These are phyloP conservation scores for Chaetogeoica ovagalla DNA, from an alignment of 2,888 invertebrate genomes.

Conservation along the genomic window DNA sequence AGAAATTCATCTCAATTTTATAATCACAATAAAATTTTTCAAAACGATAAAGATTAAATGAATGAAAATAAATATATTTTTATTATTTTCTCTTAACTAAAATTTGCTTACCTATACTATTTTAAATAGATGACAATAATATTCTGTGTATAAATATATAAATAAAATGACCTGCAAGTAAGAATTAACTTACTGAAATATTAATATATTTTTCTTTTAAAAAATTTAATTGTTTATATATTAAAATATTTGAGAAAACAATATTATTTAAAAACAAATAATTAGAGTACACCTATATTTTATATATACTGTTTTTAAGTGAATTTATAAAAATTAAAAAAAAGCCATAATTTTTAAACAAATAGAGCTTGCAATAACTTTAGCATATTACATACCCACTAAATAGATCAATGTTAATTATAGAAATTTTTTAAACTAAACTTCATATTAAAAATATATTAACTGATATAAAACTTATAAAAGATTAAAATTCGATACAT, in stretches of 20 bases:
- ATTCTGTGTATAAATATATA: neutral
- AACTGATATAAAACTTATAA: too few species aligned
- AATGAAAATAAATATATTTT: constrained; percentile 23
- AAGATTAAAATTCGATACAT: neutral
- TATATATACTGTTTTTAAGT: too few species aligned
- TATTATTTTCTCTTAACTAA: constrained; percentile 11
- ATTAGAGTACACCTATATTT: too few species aligned
- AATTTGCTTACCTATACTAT: neutral
- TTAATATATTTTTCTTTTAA: neutral
- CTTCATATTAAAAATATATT: too few species aligned
- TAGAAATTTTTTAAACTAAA: too few species aligned
- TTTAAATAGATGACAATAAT: neutral
- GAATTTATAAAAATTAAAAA: too few species aligned
- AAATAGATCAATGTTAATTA: too few species aligned
- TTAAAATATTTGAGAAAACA: neutral
- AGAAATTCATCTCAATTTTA: neutral
- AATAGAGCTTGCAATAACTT: too few species aligned
- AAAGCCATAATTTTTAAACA: too few species aligned
- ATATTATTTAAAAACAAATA: too few species aligned
- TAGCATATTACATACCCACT: too few species aligned
- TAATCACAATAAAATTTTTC: neutral
- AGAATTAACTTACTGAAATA: neutral
- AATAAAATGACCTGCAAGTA: neutral
- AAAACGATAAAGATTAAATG: constrained; percentile 10
- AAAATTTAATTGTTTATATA: neutral